Percentiles rank a stretch among this genome's conserved stretches.
Evolutionary conservation across 92 coral and sea anemone genomes (phyloP).

Genomic region (Actinernus sp.): DNA sequence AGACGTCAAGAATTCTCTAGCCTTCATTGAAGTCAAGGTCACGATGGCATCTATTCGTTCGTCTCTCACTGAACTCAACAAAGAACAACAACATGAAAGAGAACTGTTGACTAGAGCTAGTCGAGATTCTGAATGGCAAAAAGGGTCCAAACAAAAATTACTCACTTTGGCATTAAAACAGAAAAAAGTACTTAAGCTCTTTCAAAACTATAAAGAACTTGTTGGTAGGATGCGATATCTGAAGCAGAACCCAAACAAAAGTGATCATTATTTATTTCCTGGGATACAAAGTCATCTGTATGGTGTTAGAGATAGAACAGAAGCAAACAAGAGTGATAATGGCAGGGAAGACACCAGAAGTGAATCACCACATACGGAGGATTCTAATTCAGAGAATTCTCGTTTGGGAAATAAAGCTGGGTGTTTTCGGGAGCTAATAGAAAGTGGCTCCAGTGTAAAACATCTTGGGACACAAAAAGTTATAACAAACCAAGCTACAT

Average conservation of each 20-base stretch:
- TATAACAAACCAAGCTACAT: too few relatives aligned
- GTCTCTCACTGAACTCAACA: conserved; percentile 49
- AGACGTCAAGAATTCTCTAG: conserved; percentile 18
- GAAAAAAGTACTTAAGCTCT: conserved; percentile 53
- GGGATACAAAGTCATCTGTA: neutral
- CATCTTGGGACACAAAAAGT: too few relatives aligned
- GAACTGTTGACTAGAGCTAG: conserved; percentile 18
- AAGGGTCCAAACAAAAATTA: conserved; percentile 36
- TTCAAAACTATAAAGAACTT: conserved; percentile 59
- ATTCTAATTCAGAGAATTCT: too few relatives aligned
- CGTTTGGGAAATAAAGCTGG: too few relatives aligned
- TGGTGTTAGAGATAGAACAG: too few relatives aligned
- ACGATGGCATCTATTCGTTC: conserved; percentile 58
- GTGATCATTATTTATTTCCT: neutral
- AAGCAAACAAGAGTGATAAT: too few relatives aligned
- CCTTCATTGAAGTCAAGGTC: conserved; percentile 33
- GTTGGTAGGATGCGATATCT: conserved; percentile 49
- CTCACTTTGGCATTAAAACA: conserved; percentile 68
- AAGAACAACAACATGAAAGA: conserved; percentile 50
- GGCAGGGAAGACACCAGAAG: too few relatives aligned
- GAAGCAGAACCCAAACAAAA: conserved; percentile 1
- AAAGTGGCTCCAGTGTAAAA: too few relatives aligned
- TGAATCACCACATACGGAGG: too few relatives aligned
- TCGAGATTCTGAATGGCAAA: conserved; percentile 9
- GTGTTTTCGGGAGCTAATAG: too few relatives aligned